Base-by-base conservation (phyloP, 1,140 invertebrate species). In the Temnothorax nylanderi region DNA sequence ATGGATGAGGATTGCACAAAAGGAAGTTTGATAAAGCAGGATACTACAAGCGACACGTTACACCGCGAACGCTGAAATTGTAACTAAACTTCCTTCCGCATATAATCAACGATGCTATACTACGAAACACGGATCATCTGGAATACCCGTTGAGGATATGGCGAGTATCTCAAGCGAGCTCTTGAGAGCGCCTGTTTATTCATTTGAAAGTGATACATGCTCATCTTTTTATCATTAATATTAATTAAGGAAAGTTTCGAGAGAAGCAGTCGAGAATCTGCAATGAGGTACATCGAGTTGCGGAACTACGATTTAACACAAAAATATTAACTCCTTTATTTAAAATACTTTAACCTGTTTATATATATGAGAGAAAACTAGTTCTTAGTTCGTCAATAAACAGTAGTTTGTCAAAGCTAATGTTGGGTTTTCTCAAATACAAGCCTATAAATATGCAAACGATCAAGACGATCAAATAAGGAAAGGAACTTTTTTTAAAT, bases 91-190 rank as follows among this genome's bases (percentile, higher is more conserved):
- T 84, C 41, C 69, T 62, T 49, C 54, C 26, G 54, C 41, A 6
- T 21, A 72, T 69, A 81, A 81, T 47, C 51, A 74, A 18, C 4
- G 34, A 26, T 18, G 41, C 47, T 80, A 18, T 60, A 26, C 26
- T 49, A 26, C 49, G 37, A 37, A 16, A 77, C 41, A 34, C 32
- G 56, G 47, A 84, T 84, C 80, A 81, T 81, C 65, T 81, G 54
- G 67, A n/a, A 74, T 60, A 60, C 8, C 41, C 32, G 26, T 47
- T 54, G 26, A 56, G 51, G 6, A 4, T 16, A 37, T 69, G 51
- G 41, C 26, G 0, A 49, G 7, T 47, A 26, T 84, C n/a, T 60
- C 18, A 37, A 84, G 4, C 6, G 11, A 64, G 21, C 18, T 21
- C 71, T 81, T 56, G 34, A 6, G 34, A 32, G 8, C 34, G 49